Evolutionary conservation across 2,888 invertebrate species (phyloP).

Genomic region (Pyrochroa serraticornis): DNA sequence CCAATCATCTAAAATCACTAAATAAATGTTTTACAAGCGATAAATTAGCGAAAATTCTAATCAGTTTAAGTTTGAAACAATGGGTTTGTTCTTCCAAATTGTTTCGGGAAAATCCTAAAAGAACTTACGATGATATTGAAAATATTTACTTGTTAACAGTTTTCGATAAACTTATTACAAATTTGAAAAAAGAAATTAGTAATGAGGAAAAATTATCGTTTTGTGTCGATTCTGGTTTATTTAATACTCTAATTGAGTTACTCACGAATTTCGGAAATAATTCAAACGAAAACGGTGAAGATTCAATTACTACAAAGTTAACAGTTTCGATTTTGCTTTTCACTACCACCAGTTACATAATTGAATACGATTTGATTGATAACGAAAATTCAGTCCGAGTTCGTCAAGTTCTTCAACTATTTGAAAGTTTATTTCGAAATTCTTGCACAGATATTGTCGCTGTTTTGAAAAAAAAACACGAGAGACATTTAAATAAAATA

Average conservation of each 20-base stretch:
- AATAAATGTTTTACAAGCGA: constrained; percentile 25
- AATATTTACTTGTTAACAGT: constrained; percentile 45
- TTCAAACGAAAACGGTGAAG: too few relatives aligned
- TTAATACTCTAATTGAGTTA: not conserved
- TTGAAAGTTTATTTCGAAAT: too few relatives aligned
- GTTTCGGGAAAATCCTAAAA: constrained; percentile 1
- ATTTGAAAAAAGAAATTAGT: not conserved
- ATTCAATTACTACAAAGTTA: too few relatives aligned
- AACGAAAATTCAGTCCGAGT: not conserved
- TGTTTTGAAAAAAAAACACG: too few relatives aligned
- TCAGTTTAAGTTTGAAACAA: constrained; percentile 47
- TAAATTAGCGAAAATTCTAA: constrained; percentile 41
- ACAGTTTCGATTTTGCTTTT: not conserved
- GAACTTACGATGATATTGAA: constrained; percentile 39
- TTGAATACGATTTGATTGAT: not conserved
- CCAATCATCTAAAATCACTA: constrained; percentile 34
- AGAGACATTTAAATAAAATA: not conserved
- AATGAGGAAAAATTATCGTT: not conserved
- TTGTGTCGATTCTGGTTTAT: not conserved
- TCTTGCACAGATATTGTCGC: too few relatives aligned
- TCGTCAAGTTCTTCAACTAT: not conserved
- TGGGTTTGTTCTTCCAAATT: constrained; percentile 35
- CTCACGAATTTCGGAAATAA: not conserved
- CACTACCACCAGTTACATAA: not conserved
- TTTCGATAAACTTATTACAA: constrained; percentile 35